phyloP scores from a whole-genome alignment of 37 sponge, comb jelly and placozoan species.

The Aplysina aerophoba region DNA sequence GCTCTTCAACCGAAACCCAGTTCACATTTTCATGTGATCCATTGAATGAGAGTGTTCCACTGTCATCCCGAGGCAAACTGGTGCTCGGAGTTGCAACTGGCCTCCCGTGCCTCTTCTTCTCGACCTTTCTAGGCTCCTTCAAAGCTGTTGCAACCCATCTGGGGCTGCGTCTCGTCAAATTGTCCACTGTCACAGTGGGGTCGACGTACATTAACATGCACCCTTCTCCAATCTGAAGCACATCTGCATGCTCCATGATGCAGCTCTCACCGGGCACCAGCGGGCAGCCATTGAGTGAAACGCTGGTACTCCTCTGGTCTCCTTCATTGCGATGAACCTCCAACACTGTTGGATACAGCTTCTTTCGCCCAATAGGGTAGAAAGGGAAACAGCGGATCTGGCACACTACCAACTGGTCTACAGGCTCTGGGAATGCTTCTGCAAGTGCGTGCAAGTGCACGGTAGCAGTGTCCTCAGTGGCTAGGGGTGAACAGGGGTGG shows the following conservation, averaged over 20 bases:
- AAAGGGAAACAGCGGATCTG: background rate
- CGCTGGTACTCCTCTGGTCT: background rate
- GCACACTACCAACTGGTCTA: background rate
- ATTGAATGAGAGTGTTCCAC: background rate
- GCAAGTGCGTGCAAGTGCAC: background rate
- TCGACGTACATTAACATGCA: conserved; percentile 71
- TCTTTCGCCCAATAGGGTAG: background rate
- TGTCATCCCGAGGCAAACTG: background rate
- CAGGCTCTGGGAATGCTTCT: background rate
- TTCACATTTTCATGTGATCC: conserved; percentile 6
- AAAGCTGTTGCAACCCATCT: background rate
- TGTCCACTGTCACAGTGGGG: conserved; percentile 15
- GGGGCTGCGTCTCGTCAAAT: background rate
- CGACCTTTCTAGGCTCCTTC: conserved; percentile 2
- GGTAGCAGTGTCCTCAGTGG: background rate
- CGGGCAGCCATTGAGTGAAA: conserved; percentile 33
- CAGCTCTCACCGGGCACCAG: conserved; percentile 11
- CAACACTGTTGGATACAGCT: background rate
- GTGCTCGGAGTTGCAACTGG: background rate
- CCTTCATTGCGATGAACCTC: background rate
- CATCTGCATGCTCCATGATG: conserved; percentile 48
- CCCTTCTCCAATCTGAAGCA: conserved; percentile 44
- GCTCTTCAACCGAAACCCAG: conserved; percentile 28
- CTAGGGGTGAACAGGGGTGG: background rate
- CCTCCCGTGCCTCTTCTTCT: background rate